Conservation (phyloP, 2,888 invertebrate genomes). For the Stenotaenia linearis region DNA sequence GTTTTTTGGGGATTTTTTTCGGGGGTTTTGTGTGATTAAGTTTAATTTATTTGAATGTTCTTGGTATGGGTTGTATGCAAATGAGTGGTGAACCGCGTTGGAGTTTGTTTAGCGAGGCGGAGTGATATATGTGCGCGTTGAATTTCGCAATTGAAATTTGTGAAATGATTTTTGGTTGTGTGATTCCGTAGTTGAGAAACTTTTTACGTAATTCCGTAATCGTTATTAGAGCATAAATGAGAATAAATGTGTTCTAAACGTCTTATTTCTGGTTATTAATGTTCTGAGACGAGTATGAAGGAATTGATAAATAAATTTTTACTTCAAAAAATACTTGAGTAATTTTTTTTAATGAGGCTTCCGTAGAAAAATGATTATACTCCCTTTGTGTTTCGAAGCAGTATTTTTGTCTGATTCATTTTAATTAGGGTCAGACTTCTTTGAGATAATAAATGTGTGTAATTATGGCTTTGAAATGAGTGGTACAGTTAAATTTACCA, state of each 20-base stretch:
- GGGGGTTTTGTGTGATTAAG: too few species aligned
- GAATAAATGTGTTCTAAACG: neutral
- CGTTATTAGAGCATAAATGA: neutral
- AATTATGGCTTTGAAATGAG: too few species aligned
- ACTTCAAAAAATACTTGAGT: neutral
- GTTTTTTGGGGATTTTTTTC: neutral
- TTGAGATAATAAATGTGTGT: too few species aligned
- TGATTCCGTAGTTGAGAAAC: neutral
- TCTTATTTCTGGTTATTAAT: neutral
- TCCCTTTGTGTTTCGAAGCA: neutral
- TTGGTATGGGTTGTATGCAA: too few species aligned
- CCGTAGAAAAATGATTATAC: neutral
- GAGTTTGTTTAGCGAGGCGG: neutral
- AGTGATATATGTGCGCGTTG: neutral
- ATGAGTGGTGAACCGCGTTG: too few species aligned
- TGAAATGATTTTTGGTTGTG: neutral
- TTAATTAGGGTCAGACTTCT: too few species aligned
- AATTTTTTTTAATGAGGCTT: neutral
- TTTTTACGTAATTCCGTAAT: neutral
- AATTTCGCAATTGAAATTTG: neutral
- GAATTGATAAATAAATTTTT: neutral
- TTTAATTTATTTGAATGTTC: too few species aligned
- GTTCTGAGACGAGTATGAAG: neutral
- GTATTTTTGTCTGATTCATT: neutral
- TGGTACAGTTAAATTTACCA: too few species aligned